Conservation (phyloP, 2,888 invertebrate species). For the Drosophila neutralis region DNA sequence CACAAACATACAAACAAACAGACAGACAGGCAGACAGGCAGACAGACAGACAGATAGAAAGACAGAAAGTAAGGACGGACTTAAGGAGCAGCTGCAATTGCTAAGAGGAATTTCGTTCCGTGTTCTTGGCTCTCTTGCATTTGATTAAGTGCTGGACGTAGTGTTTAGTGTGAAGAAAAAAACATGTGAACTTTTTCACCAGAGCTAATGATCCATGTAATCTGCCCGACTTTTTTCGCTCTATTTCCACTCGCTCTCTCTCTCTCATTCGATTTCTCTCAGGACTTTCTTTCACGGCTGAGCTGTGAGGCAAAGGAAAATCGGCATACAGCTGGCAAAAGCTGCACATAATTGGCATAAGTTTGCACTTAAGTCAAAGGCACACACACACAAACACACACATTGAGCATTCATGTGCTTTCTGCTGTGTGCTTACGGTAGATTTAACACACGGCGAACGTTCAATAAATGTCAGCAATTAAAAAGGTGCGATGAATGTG, state of each 20-base stretch:
- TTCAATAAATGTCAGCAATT: constrained; percentile 77
- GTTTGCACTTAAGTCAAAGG: constrained; percentile 75
- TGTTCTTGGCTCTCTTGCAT: constrained; percentile 47
- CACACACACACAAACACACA: constrained; percentile 10
- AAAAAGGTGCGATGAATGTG: constrained; percentile 72
- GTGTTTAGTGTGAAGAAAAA: constrained; percentile 59
- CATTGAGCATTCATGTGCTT: constrained; percentile 17
- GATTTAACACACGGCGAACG: constrained; percentile 66
- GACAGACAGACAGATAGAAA: not conserved
- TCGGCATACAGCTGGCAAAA: constrained; percentile 45
- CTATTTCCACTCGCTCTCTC: not conserved
- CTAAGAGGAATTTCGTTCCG: not conserved
- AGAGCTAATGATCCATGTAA: constrained; percentile 76
- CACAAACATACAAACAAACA: constrained; percentile 3
- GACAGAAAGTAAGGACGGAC: not conserved
- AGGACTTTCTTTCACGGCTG: not conserved
- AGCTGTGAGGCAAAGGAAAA: constrained; percentile 7
- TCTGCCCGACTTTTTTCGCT: constrained; percentile 48
- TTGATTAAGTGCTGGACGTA: constrained; percentile 75
- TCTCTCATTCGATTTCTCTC: not conserved
- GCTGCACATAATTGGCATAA: constrained; percentile 73
- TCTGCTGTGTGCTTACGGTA: constrained; percentile 59
- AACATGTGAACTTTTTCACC: constrained; percentile 76
- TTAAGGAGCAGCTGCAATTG: constrained; percentile 21
- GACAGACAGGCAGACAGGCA: not conserved